Base-by-base conservation (phyloP, 37 sponge, comb jelly and placozoan species). In the Hormiphora californensis region DNA sequence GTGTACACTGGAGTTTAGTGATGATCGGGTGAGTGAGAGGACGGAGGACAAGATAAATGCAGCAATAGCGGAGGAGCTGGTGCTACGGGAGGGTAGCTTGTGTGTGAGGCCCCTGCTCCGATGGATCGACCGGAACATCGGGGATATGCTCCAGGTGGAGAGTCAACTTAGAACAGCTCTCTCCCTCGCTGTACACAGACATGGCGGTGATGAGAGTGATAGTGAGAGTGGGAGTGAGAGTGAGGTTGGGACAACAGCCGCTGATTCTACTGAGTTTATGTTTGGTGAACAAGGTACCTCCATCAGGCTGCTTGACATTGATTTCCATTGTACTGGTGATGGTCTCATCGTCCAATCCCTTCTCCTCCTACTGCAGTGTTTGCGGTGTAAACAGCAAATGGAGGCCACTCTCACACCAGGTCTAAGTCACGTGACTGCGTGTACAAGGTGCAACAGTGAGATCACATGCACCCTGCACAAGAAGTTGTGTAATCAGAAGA, bases 21-120 rank as follows among this genome's bases (percentile, higher is more conserved):
- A 73, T 73, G 81, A 73, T 4, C 32, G 81, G 23, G 44, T 73
- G 28, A 73, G 81, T 73, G 81, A 73, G 27, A 43, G 46, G 43
- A 73, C 81, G 19, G 0, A n/a, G 38, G 32, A 33, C 1, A 11
- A 33, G 25, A 73, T 73, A 25, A 73, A 73, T 17, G 43, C 44
- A 23, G 81, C 81, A 2, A 73, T 73, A 39, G 43, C 40, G 35
- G 81, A 73, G 25, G 81, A 73, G 25, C 25, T 73, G 41, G 81
- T 30, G 12, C 40, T 73, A 46, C 32, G 81, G 35, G 81, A 73
- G 23, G 81, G 81, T 40, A 36, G 28, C 41, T 12, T 40, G 44
- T 73, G 81, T 36, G 46, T 73, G 4, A 22, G 81, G 4, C 81
- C 81, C 9, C 40, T 73, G 81, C 25, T 73, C 46, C 41, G 81